Evolutionary conservation across 2,797 vertebrate genomes (phyloP), one percentile per base, ranked within the genome.

Genomic region (Valencia hispanica): DNA sequence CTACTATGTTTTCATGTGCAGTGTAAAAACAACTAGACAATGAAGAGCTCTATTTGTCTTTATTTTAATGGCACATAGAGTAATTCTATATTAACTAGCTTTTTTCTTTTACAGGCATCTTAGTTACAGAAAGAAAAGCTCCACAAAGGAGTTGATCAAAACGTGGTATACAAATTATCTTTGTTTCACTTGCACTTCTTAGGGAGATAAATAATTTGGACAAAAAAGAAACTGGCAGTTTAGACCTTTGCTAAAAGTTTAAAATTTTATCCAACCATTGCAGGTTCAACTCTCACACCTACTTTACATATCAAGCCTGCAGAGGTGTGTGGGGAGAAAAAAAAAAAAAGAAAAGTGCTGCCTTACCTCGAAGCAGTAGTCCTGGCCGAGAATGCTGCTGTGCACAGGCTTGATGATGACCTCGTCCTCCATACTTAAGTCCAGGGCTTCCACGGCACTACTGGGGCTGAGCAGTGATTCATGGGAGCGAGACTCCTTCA

Each of bases 401-500:
- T 99, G 98, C 63, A 99, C 98, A 0, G 98, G 97, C 85, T 99
- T 99, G 94, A 99, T 99, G 88, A 97, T 90, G 81, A 99, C 97
- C 80, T 99, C 97, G 86, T 99, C 98, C 96, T 99, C 98, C 98
- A 99, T 99, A 59, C 98, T 99, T 96, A 99, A 96, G 95, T 99
- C 98, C 95, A 99, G 94, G 77, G 98, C 98, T 94, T 99, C 98
- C 74, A 97, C 98, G 25, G 97, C 98, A 50, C 96, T 98, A 91
- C 97, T 99, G 92, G 98, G 98, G 94, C 97, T 98, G 94, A 99
- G 98, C 95, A 99, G 93, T 88, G 98, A 99, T 95, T 99, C 98
- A 97, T 99, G 98, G 90, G 98, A 99, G 89, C 98, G 97, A 5
- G 98, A 99, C 95, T 99, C 98, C 92, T 99, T 99, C 97, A 99